These are phyloP conservation scores for Rhabditophanes sp. DNA, from an alignment of 2,888 invertebrate species.

Conservation along the genomic window DNA sequence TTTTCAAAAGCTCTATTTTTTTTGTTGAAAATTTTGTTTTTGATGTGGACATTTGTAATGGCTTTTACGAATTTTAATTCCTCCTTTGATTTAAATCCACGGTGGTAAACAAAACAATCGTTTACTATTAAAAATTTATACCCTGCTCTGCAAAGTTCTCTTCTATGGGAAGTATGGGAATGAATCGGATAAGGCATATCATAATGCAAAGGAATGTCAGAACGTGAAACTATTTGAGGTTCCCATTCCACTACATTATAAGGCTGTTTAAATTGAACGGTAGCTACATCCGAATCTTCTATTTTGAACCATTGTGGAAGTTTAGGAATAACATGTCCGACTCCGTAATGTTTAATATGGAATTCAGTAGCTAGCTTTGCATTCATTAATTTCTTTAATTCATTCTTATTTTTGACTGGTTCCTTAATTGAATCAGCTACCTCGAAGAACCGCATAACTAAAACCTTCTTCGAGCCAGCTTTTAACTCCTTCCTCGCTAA, in stretches of 20 bases:
- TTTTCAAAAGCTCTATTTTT: too few relatives aligned
- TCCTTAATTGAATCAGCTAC: slow-evolving; percentile 3
- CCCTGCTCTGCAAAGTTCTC: slow-evolving; percentile 7
- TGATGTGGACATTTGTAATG: background rate
- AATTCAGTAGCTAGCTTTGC: slow-evolving; percentile 1
- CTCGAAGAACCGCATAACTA: slow-evolving; percentile 6
- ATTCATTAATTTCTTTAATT: background rate
- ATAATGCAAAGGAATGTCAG: slow-evolving; percentile 4
- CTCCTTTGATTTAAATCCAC: slow-evolving; percentile 1
- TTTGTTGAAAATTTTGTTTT: background rate
- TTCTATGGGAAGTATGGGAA: background rate
- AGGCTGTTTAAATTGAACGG: slow-evolving; percentile 1
- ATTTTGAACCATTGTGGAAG: slow-evolving; percentile 4
- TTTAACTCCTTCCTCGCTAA: background rate
- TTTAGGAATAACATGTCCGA: slow-evolving; percentile 1
- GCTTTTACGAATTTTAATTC: slow-evolving; percentile 1
- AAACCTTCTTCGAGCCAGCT: slow-evolving; percentile 1
- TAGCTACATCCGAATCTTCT: background rate
- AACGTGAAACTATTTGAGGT: slow-evolving; percentile 6
- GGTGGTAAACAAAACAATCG: slow-evolving; percentile 4
- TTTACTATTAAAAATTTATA: slow-evolving; percentile 3
- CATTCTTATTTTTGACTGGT: slow-evolving; percentile 3
- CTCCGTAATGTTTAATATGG: background rate
- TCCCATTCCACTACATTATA: slow-evolving; percentile 6
- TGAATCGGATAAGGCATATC: background rate